Evolutionary conservation across 2,797 vertebrate genomes (phyloP).

Genomic region (Botia kubotai): DNA sequence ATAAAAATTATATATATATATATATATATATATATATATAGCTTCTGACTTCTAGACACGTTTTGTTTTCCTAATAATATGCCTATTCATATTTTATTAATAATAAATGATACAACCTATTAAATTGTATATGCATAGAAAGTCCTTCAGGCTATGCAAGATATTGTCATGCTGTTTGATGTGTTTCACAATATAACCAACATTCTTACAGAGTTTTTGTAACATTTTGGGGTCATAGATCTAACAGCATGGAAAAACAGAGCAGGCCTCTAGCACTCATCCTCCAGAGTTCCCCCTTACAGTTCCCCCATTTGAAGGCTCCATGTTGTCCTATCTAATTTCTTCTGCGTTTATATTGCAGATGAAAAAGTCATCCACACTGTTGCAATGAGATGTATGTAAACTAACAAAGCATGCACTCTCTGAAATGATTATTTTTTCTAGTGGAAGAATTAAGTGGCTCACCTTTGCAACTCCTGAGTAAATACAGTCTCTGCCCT

Average conservation of each 20-base stretch:
- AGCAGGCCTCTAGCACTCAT: conserved; percentile 7
- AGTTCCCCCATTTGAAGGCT: conserved; percentile 16
- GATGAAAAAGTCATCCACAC: conserved; percentile 10
- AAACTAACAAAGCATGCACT: conserved; percentile 21
- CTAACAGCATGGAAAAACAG: conserved; percentile 31
- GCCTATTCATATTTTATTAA: conserved; percentile 26
- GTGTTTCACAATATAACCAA: conserved; percentile 26
- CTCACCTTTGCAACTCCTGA: conserved; percentile 28
- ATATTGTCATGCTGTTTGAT: conserved; percentile 49
- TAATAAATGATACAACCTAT: conserved; percentile 11
- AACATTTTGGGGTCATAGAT: conserved; percentile 31
- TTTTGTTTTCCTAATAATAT: not conserved
- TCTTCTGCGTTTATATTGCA: conserved; percentile 20
- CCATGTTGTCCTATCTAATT: conserved; percentile 38
- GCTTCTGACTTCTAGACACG: no score
- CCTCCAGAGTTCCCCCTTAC: not conserved
- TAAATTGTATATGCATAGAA: conserved; percentile 35
- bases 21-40: no score
- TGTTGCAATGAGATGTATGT: conserved; percentile 16
- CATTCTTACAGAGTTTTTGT: conserved; percentile 16
- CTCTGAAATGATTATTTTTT: conserved; percentile 41
- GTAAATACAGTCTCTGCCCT: conserved; percentile 5
- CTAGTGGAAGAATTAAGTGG: conserved; percentile 22
- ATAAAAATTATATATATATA: no score
- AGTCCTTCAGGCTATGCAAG: conserved; percentile 30